Evolutionary conservation across 2,797 vertebrate species (phyloP).

Genomic region (Kryptopterus vitreolus): DNA sequence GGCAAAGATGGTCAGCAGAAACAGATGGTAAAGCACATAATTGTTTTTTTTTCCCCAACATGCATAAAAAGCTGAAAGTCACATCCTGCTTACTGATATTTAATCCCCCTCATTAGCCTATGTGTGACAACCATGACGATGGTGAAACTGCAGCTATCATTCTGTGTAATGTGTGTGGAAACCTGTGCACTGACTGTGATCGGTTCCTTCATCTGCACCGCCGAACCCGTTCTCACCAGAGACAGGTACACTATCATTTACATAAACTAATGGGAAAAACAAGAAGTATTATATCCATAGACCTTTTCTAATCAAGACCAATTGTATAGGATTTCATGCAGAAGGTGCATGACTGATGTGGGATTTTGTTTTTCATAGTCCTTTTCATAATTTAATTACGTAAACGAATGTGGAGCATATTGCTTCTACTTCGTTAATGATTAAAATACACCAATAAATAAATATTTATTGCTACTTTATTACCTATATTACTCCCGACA

Average conservation of each 20-base stretch:
- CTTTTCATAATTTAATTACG: background rate
- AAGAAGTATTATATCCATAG: background rate
- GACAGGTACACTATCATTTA: slow-evolving; percentile 80
- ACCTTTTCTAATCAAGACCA: background rate
- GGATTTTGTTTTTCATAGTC: background rate
- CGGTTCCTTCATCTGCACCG: slow-evolving; percentile 97
- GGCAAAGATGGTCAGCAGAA: slow-evolving; percentile 98
- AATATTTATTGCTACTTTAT: background rate
- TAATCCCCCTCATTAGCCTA: slow-evolving; percentile 79
- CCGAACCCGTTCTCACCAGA: slow-evolving; percentile 95
- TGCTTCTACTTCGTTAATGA: background rate
- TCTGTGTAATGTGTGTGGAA: slow-evolving; percentile 94
- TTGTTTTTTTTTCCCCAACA: background rate
- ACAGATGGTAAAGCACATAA: slow-evolving; percentile 85
- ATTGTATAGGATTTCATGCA: background rate
- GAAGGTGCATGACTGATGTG: background rate
- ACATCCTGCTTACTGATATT: background rate
- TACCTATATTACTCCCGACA: background rate
- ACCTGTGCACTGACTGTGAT: slow-evolving; percentile 97
- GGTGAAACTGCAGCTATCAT: slow-evolving; percentile 98
- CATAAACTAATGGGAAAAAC: background rate
- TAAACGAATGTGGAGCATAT: background rate
- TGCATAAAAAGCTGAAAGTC: background rate
- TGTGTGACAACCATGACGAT: slow-evolving; percentile 99
- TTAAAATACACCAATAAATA: background rate